These are phyloP conservation scores for Sphaeridia pumilis DNA, from an alignment of 2,888 invertebrate species.

Conservation along the genomic window DNA sequence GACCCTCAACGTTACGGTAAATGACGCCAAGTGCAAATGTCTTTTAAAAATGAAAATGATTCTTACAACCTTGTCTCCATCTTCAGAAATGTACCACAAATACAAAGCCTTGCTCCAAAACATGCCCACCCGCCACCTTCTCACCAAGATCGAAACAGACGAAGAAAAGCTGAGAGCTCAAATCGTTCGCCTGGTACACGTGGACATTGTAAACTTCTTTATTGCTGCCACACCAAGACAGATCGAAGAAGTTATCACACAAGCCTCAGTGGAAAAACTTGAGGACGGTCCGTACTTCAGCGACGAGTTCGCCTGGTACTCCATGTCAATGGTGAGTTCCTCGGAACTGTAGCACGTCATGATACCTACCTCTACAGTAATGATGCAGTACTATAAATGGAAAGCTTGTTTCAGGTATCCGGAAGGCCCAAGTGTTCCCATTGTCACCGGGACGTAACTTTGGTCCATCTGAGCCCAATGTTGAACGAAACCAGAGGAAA, in stretches of 20 bases:
- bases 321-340: conserved; percentile 56
- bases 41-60: not conserved
- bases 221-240: conserved; percentile 49
- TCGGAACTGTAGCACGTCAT: too few species aligned
- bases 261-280: conserved; percentile 23
- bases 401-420: not conserved
- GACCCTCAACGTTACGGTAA: conserved; percentile 47
- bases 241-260: conserved; percentile 25
- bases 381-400: not conserved
- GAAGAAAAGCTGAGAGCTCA: conserved; percentile 50
- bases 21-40: not conserved
- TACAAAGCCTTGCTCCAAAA: conserved; percentile 81
- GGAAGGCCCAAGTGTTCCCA: conserved; percentile 19
- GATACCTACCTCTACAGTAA: not conserved
- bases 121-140: conserved; percentile 79
- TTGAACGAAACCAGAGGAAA: conserved; percentile 7
- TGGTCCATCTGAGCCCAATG: conserved; percentile 23
- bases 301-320: conserved; percentile 77
- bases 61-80: not conserved
- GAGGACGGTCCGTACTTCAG: conserved; percentile 51
- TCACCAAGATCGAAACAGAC: conserved; percentile 44
- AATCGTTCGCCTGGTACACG: conserved; percentile 57
- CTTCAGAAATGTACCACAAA: conserved; percentile 78
- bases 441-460: conserved; percentile 22
- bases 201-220: conserved; percentile 84